A percentile compares a stretch with the other conserved stretches of the same genome.
Evolutionary conservation across 2,797 vertebrate genomes (phyloP).

Genomic region (Molossus molossus): DNA sequence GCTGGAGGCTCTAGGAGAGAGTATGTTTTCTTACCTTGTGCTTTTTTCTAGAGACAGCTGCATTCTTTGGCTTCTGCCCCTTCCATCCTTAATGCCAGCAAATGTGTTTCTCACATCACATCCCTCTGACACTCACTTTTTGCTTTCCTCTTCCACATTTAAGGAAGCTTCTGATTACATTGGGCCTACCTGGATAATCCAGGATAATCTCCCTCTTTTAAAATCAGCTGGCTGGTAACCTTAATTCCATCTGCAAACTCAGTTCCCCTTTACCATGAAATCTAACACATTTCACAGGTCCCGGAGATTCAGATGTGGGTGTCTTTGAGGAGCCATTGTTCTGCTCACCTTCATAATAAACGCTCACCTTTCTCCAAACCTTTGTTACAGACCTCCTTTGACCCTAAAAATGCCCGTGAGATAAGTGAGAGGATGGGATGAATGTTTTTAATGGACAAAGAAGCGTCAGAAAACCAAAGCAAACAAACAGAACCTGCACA

Average conservation of each 20-base stretch:
- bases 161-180: background rate
- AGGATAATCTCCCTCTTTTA: constrained; percentile 8
- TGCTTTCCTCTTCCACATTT: constrained; percentile 14
- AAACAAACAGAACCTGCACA: background rate
- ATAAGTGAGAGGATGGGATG: background rate
- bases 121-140: background rate
- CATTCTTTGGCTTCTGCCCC: background rate
- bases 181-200: background rate
- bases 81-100: constrained; percentile 12
- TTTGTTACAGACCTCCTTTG: constrained; percentile 10
- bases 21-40: constrained; percentile 11
- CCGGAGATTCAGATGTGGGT: background rate
- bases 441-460: constrained; percentile 22
- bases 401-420: constrained; percentile 28
- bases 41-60: background rate
- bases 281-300: background rate
- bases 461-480: background rate
- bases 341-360: background rate
- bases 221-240: background rate
- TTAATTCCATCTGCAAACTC: background rate
- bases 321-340: background rate
- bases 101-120: background rate
- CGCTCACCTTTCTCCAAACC: background rate
- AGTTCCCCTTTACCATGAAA: constrained; percentile 2
- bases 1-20: background rate